These are phyloP conservation scores for Turritopsis dohrnii DNA, from an alignment of 30 jellyfish, hydroid and myxozoan genomes.

Conservation along the genomic window DNA sequence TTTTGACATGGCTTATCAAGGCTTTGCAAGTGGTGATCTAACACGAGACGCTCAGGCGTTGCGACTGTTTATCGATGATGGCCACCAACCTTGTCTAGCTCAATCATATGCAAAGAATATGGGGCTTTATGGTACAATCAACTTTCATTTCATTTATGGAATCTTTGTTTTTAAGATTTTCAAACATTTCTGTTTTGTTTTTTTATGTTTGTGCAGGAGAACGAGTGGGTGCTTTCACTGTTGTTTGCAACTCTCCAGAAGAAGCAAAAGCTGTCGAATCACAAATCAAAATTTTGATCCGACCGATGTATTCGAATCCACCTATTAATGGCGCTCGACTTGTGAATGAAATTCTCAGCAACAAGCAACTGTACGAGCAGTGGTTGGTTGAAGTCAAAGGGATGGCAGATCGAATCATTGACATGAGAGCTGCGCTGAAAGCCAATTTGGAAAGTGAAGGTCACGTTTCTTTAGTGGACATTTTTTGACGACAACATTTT, in stretches of 20 bases:
- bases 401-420: slow-evolving; percentile 89
- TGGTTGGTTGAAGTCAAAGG: slow-evolving; percentile 96
- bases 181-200: background rate
- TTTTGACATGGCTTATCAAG: slow-evolving; percentile 99
- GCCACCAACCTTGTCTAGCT: slow-evolving; percentile 69
- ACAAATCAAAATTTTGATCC: slow-evolving; percentile 77
- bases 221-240: slow-evolving; percentile 93
- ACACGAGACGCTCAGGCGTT: slow-evolving; percentile 91
- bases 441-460: slow-evolving; percentile 78
- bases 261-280: slow-evolving; percentile 94
- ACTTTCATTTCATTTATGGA: background rate
- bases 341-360: slow-evolving; percentile 55
- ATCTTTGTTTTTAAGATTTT: too few relatives aligned
- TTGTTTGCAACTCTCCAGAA: slow-evolving; percentile 65
- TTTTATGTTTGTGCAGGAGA: slow-evolving; percentile 56
- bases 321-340: slow-evolving; percentile 98
- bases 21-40: slow-evolving; percentile 97
- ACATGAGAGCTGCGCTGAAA: slow-evolving; percentile 63
- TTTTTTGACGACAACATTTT: too few relatives aligned
- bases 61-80: slow-evolving; percentile 76
- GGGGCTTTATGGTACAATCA: slow-evolving; percentile 98
- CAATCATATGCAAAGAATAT: slow-evolving; percentile 97
- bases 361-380: slow-evolving; percentile 59
- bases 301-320: slow-evolving; percentile 98
- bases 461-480: too few relatives aligned